Conservation (phyloP, 2,797 vertebrate species). For the Melanogrammus aeglefinus region DNA sequence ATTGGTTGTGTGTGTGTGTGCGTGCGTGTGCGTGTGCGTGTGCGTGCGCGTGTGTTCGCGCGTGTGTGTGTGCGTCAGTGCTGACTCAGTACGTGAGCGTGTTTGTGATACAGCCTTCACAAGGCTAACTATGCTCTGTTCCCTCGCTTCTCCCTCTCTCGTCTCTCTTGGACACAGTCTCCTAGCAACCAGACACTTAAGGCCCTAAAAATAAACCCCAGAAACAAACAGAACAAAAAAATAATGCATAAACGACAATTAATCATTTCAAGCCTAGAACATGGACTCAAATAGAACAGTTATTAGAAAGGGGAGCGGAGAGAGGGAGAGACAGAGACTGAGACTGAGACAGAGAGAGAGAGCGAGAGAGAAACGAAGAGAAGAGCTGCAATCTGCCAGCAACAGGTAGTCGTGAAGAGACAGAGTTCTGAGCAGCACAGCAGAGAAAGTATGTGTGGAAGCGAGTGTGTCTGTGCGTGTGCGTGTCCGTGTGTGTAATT, state of each 20-base stretch:
- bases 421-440: constrained; percentile 52
- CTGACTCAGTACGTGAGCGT: constrained; percentile 77
- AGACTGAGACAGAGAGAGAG: constrained; percentile 25
- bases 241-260: constrained; percentile 79
- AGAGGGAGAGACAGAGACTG: constrained; percentile 17
- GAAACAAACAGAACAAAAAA: constrained; percentile 80
- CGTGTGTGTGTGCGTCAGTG: constrained; percentile 35
- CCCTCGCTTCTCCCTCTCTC: constrained; percentile 48
- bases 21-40: constrained; percentile 32
- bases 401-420: constrained; percentile 77
- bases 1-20: constrained; percentile 4
- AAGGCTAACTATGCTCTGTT: constrained; percentile 72
- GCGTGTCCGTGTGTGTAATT: constrained; percentile 14
- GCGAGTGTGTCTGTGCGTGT: constrained; percentile 6
- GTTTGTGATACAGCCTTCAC: constrained; percentile 80
- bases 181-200: constrained; percentile 84
- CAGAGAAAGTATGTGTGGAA: constrained; percentile 3
- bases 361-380: constrained; percentile 24
- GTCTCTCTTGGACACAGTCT: constrained; percentile 62
- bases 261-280: constrained; percentile 74
- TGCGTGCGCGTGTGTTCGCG: background rate
- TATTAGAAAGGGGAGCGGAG: constrained; percentile 56
- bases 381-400: constrained; percentile 61
- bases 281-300: constrained; percentile 69
- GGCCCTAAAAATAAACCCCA: constrained; percentile 80